Evolutionary conservation across 2,888 invertebrate species (phyloP).

Genomic region (Epirrhoe alternata): DNA sequence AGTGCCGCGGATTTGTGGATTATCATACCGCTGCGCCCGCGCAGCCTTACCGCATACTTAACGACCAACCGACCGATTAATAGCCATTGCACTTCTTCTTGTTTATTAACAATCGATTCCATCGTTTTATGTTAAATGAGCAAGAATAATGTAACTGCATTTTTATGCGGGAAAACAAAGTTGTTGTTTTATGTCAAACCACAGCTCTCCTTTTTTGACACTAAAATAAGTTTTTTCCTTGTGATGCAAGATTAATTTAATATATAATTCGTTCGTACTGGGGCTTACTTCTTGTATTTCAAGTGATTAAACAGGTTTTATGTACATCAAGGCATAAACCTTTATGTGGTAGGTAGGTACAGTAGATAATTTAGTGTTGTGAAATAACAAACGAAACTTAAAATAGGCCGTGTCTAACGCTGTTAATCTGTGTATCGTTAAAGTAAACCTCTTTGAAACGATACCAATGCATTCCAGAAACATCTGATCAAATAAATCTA

Average conservation of each 20-base stretch:
- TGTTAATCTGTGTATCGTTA: constrained; percentile 53
- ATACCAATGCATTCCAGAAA: constrained; percentile 60
- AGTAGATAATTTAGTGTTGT: constrained; percentile 25
- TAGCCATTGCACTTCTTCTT: constrained; percentile 50
- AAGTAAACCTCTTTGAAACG: constrained; percentile 55
- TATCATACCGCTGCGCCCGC: constrained; percentile 54
- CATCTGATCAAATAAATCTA: constrained; percentile 82
- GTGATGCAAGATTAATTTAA: too few species aligned
- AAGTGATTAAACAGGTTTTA: too few species aligned
- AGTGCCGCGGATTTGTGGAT: constrained; percentile 75
- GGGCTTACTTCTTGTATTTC: too few species aligned
- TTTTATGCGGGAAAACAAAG: constrained; percentile 15
- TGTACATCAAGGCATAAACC: too few species aligned
- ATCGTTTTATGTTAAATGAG: constrained; percentile 32
- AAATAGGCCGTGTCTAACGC: constrained; percentile 50
- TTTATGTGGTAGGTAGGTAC: too few species aligned
- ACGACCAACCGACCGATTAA: constrained; percentile 61
- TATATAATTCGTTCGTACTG: too few species aligned
- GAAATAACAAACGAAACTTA: constrained; percentile 40
- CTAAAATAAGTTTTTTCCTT: background rate
- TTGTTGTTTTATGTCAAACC: constrained; percentile 12
- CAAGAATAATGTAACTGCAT: constrained; percentile 23
- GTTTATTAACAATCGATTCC: constrained; percentile 44
- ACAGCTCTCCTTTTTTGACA: background rate
- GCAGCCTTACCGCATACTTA: constrained; percentile 57